Conservation (phyloP, 2,888 invertebrate species). For the Phasia obesa region DNA sequence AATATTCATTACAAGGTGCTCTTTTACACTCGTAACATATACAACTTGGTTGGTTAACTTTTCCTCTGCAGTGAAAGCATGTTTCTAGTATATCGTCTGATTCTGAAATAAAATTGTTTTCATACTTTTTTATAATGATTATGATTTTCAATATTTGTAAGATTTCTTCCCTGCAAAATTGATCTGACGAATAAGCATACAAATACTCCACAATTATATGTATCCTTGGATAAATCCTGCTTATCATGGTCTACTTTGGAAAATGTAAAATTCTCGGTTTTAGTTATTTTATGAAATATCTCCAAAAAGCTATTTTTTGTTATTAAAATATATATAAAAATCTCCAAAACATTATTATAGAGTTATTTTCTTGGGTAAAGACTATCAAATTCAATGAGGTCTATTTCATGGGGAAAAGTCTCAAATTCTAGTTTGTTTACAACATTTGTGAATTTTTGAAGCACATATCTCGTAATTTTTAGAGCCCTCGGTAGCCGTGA, state of each 20-base stretch:
- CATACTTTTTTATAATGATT: conserved; percentile 6
- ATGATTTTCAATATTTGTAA: not conserved
- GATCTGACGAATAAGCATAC: conserved; percentile 16
- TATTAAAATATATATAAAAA: conserved; percentile 1
- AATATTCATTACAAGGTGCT: too few species aligned
- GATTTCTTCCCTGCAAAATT: not conserved
- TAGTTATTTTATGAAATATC: not conserved
- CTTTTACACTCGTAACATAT: not conserved
- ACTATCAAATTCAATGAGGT: not conserved
- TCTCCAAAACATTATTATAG: conserved; percentile 18
- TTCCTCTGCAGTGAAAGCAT: conserved; percentile 22
- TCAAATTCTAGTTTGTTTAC: not conserved
- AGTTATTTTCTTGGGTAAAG: conserved; percentile 3
- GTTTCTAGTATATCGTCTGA: not conserved
- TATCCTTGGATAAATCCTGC: not conserved
- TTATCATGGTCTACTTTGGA: not conserved
- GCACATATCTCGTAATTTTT: conserved; percentile 7
- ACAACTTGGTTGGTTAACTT: not conserved
- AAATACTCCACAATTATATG: conserved; percentile 4
- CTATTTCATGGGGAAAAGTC: not conserved
- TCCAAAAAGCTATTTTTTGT: conserved; percentile 2
- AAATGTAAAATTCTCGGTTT: not conserved
- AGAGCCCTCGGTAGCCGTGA: not conserved
- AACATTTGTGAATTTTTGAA: not conserved
- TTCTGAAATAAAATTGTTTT: conserved; percentile 1